Conservation (phyloP, 2,797 vertebrate species). For the Notamacropus eugenii region DNA sequence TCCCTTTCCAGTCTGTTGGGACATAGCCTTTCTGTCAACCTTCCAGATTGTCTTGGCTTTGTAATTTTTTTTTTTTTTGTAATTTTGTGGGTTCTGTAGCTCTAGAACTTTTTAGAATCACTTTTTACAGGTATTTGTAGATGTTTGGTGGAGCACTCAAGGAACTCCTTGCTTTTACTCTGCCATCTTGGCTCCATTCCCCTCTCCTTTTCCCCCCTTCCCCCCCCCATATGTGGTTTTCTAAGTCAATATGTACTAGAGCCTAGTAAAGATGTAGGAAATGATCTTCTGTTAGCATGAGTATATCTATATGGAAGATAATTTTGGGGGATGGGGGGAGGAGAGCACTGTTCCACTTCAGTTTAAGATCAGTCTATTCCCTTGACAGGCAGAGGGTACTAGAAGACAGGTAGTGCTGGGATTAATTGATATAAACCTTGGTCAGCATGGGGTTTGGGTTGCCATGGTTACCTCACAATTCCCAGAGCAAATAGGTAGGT, state of each 20-base stretch:
- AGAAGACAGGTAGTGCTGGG: background rate
- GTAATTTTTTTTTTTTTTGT: no score
- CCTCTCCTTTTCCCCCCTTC: fast-evolving
- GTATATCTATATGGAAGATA: background rate
- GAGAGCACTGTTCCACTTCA: background rate
- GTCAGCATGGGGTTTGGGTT: background rate
- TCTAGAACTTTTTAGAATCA: no score
- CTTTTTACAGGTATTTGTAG: no score
- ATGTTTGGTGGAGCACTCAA: no score
- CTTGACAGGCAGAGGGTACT: background rate
- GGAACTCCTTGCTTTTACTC: no score
- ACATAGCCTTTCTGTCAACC: no score
- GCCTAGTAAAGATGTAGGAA: background rate
- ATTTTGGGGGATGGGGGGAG: background rate
- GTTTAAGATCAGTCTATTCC: background rate
- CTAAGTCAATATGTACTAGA: background rate
- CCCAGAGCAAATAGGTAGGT: background rate
- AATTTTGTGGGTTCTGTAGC: no score
- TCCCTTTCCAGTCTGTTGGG: no score
- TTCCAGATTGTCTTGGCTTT: no score
- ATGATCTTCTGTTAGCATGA: background rate
- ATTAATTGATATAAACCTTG: background rate
- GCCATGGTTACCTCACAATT: background rate
- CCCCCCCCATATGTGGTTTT: background rate
- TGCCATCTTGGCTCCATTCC: no score